Conservation (phyloP, 2,797 vertebrate species). For the Cyprinella venusta region DNA sequence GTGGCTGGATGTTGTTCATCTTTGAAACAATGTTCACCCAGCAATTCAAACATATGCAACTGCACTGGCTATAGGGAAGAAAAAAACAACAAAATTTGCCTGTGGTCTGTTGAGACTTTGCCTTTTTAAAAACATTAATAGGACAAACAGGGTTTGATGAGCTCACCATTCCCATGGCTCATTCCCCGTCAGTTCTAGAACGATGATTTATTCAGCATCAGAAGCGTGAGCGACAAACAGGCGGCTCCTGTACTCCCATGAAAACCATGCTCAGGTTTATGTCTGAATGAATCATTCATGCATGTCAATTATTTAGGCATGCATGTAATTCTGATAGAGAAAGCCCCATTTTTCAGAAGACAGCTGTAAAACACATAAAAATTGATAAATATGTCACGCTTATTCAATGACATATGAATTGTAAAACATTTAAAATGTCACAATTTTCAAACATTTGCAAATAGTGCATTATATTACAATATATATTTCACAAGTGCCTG, state of each 20-base stretch:
- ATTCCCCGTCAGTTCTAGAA: conserved; percentile 37
- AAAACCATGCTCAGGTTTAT: conserved; percentile 47
- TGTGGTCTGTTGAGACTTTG: conserved; percentile 15
- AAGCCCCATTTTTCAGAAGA: not conserved
- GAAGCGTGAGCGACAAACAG: conserved; percentile 14
- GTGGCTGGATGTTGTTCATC: conserved; percentile 5
- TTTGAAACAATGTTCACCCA: not conserved
- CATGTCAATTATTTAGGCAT: conserved; percentile 38
- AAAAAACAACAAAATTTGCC: not conserved
- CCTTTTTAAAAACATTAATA: conserved; percentile 44
- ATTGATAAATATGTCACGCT: too few relatives aligned
- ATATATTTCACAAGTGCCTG: too few relatives aligned
- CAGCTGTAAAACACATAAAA: conserved; percentile 4
- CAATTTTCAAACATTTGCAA: not conserved
- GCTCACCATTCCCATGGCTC: conserved; percentile 24
- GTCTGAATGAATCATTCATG: conserved; percentile 47
- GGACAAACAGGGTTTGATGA: conserved; percentile 41
- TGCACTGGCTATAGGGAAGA: not conserved
- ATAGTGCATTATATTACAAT: not conserved
- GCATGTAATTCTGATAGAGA: conserved; percentile 12
- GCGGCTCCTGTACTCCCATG: conserved; percentile 18
- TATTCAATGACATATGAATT: not conserved
- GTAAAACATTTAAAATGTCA: not conserved
- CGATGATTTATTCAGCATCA: conserved; percentile 47
- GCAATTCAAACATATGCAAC: conserved; percentile 14